A percentile compares a stretch with the other conserved stretches of the same genome.
Evolutionary conservation across 2,113 vertebrate genomes (phyloP).

Genomic region (Turdus rufiventris): DNA sequence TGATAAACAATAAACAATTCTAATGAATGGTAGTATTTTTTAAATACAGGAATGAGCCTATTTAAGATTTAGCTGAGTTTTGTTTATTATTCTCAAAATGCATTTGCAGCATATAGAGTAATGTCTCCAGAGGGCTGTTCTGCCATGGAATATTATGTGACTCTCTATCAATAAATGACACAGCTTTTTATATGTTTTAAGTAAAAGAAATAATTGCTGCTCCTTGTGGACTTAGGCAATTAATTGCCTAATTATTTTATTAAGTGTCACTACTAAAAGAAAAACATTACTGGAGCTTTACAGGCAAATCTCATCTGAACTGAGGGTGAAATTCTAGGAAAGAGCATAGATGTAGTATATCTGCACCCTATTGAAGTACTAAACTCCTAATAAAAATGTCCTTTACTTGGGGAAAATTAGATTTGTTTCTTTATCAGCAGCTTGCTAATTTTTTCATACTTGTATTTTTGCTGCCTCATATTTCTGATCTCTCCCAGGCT

Average conservation of each 20-base stretch:
- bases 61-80: conserved; percentile 40
- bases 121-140: conserved; percentile 46
- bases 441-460: background rate
- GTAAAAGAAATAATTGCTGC: conserved; percentile 39
- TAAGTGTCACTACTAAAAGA: conserved; percentile 50
- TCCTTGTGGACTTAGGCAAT: conserved; percentile 44
- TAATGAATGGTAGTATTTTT: conserved; percentile 28
- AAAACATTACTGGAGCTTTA: conserved; percentile 53
- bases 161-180: conserved; percentile 53
- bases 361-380: background rate
- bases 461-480: background rate
- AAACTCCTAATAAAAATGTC: conserved; percentile 16
- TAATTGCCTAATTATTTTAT: conserved; percentile 60
- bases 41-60: background rate
- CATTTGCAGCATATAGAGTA: conserved; percentile 42
- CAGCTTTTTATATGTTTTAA: conserved; percentile 46
- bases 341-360: background rate
- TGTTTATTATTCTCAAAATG: conserved; percentile 56
- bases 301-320: background rate
- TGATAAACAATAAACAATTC: conserved; percentile 50
- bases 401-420: background rate
- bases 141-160: conserved; percentile 14
- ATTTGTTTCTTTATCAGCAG: background rate
- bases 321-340: conserved; percentile 25
- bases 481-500: background rate